Evolutionary conservation across 2,888 invertebrate genomes (phyloP), one percentile per base, ranked within the genome.

Genomic region (Nomada ruficornis): DNA sequence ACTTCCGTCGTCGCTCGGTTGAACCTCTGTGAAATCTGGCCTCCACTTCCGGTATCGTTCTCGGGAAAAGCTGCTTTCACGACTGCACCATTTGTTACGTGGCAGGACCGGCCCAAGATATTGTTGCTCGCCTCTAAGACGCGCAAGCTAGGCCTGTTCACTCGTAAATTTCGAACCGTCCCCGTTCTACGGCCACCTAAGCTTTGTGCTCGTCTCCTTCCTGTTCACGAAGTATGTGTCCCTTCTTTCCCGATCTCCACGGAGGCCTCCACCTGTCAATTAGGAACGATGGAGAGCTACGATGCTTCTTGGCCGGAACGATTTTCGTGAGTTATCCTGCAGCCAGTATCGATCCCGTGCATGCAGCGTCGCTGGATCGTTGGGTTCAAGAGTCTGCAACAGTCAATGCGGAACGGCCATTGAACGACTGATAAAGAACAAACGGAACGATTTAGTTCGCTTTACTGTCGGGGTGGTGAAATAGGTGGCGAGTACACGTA

Each of bases 261-360:
- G 18, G 55, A 11, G 5, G 2, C 13, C 57, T 81, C 86, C 79
- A 65, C 75, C 87, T 90, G 91, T 91, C 92, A 92, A 92, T 92
- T 91, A 92, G 82, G 84, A 80, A 80, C 89, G 88, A 91, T 90
- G 88, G 87, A 90, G 85, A 89, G 87, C 83, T 86, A 73, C 85
- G 84, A 69, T 57, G 80, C 81, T 86, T 85, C 78, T 86, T 73
- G 75, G 67, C 79, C 65, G 77, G 79, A 82, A 83, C 86, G 85
- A 86, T 91, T 89, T 89, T 88, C 84, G 75, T 70, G 73, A 64
- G 71, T 74, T 75, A 70, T 72, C 74, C 77, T 74, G 73, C 68
- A 60, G 79, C 26, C 55, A 50, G 70, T 76, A 80, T 68, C 77
- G 83, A 85, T 75, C 74, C 62, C 63, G 54, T 60, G 62, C 54